phyloP scores from a whole-genome alignment of 2,113 vertebrate genomes.

The Tricholaema leucomelas region DNA sequence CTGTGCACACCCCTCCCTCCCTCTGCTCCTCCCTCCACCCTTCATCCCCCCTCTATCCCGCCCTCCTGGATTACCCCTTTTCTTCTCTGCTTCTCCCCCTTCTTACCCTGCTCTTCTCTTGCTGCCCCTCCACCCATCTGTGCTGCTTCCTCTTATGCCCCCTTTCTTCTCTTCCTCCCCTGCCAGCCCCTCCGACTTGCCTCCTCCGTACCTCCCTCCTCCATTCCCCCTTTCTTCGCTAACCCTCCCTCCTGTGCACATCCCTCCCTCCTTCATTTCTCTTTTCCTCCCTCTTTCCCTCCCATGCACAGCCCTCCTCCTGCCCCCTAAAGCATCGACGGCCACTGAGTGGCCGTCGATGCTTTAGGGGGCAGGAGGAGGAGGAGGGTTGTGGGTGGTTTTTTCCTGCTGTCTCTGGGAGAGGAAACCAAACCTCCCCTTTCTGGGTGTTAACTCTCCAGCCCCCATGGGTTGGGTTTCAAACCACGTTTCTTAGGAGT shows the following conservation, averaged over 20 bases:
- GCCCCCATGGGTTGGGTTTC: constrained; percentile 83
- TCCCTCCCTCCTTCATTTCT: constrained; percentile 82
- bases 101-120: constrained; percentile 58
- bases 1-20: constrained; percentile 79
- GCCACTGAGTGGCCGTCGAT: constrained; percentile 67
- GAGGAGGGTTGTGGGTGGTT: constrained; percentile 74
- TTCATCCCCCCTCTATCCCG: constrained; percentile 71
- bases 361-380: constrained; percentile 81
- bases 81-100: constrained; percentile 49
- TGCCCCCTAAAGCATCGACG: constrained; percentile 78
- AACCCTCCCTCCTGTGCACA: constrained; percentile 82
- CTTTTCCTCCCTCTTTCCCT: constrained; percentile 75
- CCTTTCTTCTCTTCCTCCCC: constrained; percentile 18
- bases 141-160: constrained; percentile 22
- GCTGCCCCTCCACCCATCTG: constrained; percentile 64
- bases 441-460: constrained; percentile 81
- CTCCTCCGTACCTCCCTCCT: constrained; percentile 53
- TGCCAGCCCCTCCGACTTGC: constrained; percentile 15
- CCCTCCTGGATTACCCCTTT: constrained; percentile 39
- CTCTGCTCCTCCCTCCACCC: constrained; percentile 71
- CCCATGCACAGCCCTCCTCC: constrained; percentile 78
- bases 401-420: constrained; percentile 75
- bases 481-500: constrained; percentile 79
- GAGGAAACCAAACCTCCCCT: constrained; percentile 79
- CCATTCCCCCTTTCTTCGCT: constrained; percentile 71